Base-by-base conservation (phyloP, 1,140 invertebrate species). In the Drosophila pseudoananassae region DNA sequence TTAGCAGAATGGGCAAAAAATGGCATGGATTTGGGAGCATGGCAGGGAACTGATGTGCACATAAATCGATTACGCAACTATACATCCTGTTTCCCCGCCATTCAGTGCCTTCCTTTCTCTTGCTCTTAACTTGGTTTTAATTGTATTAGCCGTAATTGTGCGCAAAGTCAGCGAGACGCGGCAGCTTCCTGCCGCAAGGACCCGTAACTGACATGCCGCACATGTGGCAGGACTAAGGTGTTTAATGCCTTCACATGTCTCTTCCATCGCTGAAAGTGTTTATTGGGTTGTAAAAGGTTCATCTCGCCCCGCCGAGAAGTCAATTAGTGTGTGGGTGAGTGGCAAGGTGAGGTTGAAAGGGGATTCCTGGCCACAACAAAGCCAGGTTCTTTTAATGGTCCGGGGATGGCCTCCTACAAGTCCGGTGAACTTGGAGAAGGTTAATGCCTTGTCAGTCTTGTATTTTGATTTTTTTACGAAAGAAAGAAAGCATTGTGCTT, bases 141-240 rank as follows among this genome's bases (percentile, higher is more conserved):
- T 87, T 87, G 75, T 78, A 83, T 87, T 88, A 88, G 61, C 78
- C 78, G 78, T 85, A 87, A 87, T 85, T 85, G 82, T 88, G 82
- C 82, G 83, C 74, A 78, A 64, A 85, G 81, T 78, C 81, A 78
- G 61, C 77, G 69, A 47, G 71, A 53, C 55, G 20, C 38, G 64
- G 56, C 59, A 38, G 49, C 57, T 64, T 60, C 55, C 70, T 38
- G 45, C 55, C 20, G 17, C 7, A 23, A 9, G 38, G 9, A 47
- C 31, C 25, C 17, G 27, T 27, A 45, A 15, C 43, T 53, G 70
- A 66, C 71, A 46, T 52, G 51, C 66, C 61, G 33, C 69, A 54
- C 53, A 47, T 66, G 71, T 43, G 76, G 49, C 51, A 53, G 14
- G 31, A 20, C 43, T 31, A 49, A 69, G 63, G 73, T 71, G 74